Evolutionary conservation across 2,113 vertebrate species (phyloP).

Genomic region (Ammodytes dubius): DNA sequence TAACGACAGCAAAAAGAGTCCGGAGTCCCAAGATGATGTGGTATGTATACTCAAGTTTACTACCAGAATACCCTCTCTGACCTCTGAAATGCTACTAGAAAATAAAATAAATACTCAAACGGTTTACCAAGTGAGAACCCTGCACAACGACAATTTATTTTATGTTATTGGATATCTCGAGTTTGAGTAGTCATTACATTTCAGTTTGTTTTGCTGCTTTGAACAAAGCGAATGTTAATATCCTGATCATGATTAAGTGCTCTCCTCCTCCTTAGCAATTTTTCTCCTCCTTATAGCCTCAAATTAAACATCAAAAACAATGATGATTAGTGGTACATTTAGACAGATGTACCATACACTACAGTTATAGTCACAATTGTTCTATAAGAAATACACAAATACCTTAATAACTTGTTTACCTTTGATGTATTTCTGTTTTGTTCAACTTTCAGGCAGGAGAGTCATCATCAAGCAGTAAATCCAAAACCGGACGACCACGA

Average conservation of each 20-base stretch:
- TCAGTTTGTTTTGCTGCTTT: not conserved
- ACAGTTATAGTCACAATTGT: not conserved
- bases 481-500: constrained; percentile 52
- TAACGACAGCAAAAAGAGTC: constrained; percentile 55
- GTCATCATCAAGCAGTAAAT: constrained; percentile 29
- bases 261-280: not conserved
- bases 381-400: not conserved
- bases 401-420: not conserved
- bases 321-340: not conserved
- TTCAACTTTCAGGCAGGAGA: constrained; percentile 63
- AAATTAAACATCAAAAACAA: not conserved
- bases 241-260: not conserved
- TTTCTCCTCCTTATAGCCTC: not conserved
- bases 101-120: not conserved
- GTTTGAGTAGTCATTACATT: not conserved
- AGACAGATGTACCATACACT: not conserved
- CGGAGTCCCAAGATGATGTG: constrained; percentile 69
- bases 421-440: not conserved
- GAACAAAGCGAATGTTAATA: constrained; percentile 5
- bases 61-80: constrained; percentile 40
- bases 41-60: constrained; percentile 76
- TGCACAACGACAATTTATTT: not conserved
- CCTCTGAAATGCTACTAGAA: constrained; percentile 1
- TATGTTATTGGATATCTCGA: not conserved
- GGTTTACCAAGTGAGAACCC: not conserved